Base-by-base conservation (phyloP, 1,140 invertebrate genomes). In the Periplaneta americana region DNA sequence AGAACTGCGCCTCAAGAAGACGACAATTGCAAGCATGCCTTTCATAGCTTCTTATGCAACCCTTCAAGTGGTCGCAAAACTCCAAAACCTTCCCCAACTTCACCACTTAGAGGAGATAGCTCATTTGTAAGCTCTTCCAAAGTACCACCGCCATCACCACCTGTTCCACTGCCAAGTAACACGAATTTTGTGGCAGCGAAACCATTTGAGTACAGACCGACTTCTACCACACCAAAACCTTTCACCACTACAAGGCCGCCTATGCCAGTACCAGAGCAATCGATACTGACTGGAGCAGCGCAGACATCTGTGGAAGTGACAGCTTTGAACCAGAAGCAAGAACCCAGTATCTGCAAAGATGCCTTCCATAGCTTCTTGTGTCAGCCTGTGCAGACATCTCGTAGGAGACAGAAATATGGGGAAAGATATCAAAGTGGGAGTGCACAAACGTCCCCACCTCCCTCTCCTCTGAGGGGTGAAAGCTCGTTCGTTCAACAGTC, bases 331-430 rank as follows among this genome's bases (percentile, higher is more conserved):
- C n/a, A 77, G 8, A n/a, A 33, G 15, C 22, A 36, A 6, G n/a
- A 77, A 34, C 75, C 33, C 0, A 13, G 15, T 33, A 34, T 77
- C 31, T 77, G 75, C 6, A 77, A 77, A 13, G 75, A 77, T 13
- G 75, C 75, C 0, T 77, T 77, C 31, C 75, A 77, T 28, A 77
- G 75, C 32, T 77, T 77, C 75, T 31, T 77, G 17, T 77, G 75
- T 31, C 33, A 77, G n/a, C 33, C 75, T 5, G 18, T 36, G 6
- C 8, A 77, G 22, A 2, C 22, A 66, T 66, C 48, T 66, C 48
- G 48, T n/a, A n/a, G 48, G 28, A 66, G 22, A 66, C 48, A 66
- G 11, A 66, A 66, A 66, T 66, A 66, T 66, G 48, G 48, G 2
- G 75, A 34, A 5, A 36, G 35, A 33, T 77, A 22, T 9, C 33